These are phyloP conservation scores for Drosophila dunni DNA, from an alignment of 1,140 invertebrate species.

Conservation along the genomic window DNA sequence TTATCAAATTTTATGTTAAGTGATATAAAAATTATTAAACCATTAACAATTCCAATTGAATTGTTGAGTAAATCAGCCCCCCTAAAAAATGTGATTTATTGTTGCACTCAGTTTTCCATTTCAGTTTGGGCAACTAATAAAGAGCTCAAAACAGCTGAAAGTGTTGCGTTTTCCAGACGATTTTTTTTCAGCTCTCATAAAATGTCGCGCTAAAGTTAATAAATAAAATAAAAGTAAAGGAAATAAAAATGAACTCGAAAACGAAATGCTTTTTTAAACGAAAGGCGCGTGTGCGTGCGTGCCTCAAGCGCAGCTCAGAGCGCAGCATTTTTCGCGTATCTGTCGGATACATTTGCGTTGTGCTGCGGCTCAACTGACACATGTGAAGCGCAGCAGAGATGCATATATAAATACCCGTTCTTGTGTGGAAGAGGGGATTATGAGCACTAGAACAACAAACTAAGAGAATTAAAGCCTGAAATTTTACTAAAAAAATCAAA, in stretches of 20 bases:
- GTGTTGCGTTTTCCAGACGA: constrained; percentile 22
- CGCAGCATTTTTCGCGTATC: constrained; percentile 56
- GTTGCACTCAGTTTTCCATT: constrained; percentile 32
- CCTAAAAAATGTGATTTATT: constrained; percentile 45
- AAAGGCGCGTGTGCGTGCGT: constrained; percentile 75
- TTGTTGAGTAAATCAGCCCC: constrained; percentile 2
- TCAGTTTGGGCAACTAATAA: constrained; percentile 58
- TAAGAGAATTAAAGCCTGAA: too few species aligned
- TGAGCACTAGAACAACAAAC: too few species aligned
- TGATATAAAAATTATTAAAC: too few species aligned
- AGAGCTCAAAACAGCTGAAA: constrained; percentile 62
- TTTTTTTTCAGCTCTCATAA: constrained; percentile 24
- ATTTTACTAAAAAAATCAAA: too few species aligned
- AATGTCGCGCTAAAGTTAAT: constrained; percentile 60
- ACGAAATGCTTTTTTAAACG: constrained; percentile 60
- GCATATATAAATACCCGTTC: constrained; percentile 1
- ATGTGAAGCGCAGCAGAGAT: constrained; percentile 54
- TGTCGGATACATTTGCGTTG: constrained; percentile 75
- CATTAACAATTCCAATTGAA: constrained; percentile 12
- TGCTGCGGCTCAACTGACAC: constrained; percentile 50
- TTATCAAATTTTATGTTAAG: too few species aligned
- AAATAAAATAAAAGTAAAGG: constrained; percentile 45
- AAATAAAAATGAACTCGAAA: constrained; percentile 11
- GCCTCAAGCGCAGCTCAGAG: constrained; percentile 58
- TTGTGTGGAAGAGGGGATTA: too few species aligned